phyloP scores from a whole-genome alignment of 2,888 invertebrate species.

The Ornithoptera priamus region DNA sequence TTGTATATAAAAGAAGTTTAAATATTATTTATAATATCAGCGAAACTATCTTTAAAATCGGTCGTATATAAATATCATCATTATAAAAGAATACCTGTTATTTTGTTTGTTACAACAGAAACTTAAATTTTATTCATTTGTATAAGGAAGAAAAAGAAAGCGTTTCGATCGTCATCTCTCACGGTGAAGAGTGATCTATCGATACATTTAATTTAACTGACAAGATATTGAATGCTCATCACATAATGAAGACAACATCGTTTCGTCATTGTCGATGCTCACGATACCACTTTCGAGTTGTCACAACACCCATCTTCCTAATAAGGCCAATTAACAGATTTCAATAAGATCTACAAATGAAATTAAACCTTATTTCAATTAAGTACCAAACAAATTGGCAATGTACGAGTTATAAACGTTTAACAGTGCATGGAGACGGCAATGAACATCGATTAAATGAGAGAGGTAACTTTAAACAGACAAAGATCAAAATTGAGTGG shows the following conservation, averaged over 20 bases:
- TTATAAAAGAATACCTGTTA: too few species aligned
- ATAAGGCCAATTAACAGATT: conserved; percentile 79
- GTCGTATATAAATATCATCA: too few species aligned
- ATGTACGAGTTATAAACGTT: conserved; percentile 45
- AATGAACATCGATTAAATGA: conserved; percentile 65
- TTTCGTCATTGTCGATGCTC: conserved; percentile 80
- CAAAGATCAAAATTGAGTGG: conserved; percentile 79
- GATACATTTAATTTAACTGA: conserved; percentile 80
- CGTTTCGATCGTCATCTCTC: conserved; percentile 70
- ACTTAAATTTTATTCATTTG: neutral
- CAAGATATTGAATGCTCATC: conserved; percentile 79
- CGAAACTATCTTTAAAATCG: too few species aligned
- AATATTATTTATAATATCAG: too few species aligned
- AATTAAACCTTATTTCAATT: conserved; percentile 55
- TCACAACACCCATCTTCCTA: conserved; percentile 79
- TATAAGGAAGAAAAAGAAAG: conserved; percentile 52
- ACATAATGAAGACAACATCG: conserved; percentile 80
- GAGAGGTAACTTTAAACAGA: conserved; percentile 61
- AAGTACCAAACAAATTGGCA: conserved; percentile 43
- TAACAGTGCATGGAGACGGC: conserved; percentile 52
- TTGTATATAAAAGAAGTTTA: too few species aligned
- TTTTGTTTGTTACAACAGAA: too few species aligned
- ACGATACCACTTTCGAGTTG: conserved; percentile 79
- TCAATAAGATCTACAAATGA: conserved; percentile 50
- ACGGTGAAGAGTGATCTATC: conserved; percentile 77